Percentiles rank a stretch among this genome's conserved stretches.
Conservation (phyloP, 2,797 vertebrate genomes). For the Hemitrygon akajei region DNA sequence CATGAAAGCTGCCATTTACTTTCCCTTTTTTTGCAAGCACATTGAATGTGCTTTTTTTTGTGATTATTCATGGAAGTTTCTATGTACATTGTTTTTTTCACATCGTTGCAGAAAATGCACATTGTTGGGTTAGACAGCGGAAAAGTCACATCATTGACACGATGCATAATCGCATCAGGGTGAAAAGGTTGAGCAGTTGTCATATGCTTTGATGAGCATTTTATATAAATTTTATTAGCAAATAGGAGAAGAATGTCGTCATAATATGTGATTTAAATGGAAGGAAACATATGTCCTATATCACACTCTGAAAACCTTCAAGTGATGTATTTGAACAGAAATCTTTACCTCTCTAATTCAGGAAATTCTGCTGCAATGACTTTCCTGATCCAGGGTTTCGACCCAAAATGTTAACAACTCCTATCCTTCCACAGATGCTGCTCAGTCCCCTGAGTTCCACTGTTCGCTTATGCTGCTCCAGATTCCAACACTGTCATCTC, state of each 20-base stretch:
- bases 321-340: neutral
- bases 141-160: neutral
- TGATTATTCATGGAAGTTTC: neutral
- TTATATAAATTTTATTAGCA: neutral
- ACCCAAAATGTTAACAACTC: no score
- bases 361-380: neutral
- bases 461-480: no score
- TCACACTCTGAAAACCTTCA: neutral
- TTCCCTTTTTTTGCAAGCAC: neutral
- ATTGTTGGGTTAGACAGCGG: neutral
- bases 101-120: neutral
- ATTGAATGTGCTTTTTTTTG: neutral
- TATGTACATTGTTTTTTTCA: neutral
- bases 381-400: no score
- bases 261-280: neutral
- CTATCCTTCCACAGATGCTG: no score
- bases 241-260: neutral
- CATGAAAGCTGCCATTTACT: neutral
- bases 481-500: no score
- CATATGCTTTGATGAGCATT: neutral
- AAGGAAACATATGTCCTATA: no score
- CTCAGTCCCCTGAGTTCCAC: no score
- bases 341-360: neutral
- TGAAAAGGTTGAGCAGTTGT: neutral
- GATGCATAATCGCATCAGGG: neutral